phyloP scores from a whole-genome alignment of 2,113 vertebrate species.

The Chionomys nivalis region DNA sequence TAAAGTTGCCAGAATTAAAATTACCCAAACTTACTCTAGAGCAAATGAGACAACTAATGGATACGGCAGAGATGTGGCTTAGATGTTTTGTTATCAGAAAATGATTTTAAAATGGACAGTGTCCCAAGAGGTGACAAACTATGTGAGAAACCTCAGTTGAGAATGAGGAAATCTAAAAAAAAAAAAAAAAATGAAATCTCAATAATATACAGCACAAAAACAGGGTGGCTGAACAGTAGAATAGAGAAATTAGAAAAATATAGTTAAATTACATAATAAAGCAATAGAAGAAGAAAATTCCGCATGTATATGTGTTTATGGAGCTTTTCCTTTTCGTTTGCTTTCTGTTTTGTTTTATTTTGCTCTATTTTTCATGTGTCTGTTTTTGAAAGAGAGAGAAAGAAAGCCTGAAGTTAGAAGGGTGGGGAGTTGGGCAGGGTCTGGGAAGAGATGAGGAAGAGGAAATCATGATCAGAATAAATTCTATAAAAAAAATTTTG shows the following conservation, averaged over 20 bases:
- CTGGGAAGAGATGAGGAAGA: background rate
- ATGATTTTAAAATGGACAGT: background rate
- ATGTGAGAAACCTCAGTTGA: background rate
- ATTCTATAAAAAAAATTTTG: background rate
- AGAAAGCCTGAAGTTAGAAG: background rate
- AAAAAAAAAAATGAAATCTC: background rate
- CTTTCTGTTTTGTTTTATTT: too few relatives aligned
- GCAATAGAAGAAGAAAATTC: background rate
- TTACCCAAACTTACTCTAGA: background rate
- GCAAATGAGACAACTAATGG: background rate
- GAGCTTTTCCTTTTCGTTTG: background rate
- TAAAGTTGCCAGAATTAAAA: background rate
- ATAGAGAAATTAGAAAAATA: background rate
- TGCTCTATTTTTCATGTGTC: background rate
- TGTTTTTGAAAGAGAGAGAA: background rate
- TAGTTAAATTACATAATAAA: background rate
- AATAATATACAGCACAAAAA: background rate
- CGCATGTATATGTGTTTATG: background rate
- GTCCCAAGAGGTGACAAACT: background rate
- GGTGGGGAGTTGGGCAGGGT: background rate
- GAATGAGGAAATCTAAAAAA: background rate
- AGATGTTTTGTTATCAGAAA: background rate
- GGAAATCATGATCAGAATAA: background rate
- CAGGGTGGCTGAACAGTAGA: background rate
- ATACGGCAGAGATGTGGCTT: background rate